Evolutionary conservation across 2,797 vertebrate genomes (phyloP).

Genomic region (Sebastes reedi): DNA sequence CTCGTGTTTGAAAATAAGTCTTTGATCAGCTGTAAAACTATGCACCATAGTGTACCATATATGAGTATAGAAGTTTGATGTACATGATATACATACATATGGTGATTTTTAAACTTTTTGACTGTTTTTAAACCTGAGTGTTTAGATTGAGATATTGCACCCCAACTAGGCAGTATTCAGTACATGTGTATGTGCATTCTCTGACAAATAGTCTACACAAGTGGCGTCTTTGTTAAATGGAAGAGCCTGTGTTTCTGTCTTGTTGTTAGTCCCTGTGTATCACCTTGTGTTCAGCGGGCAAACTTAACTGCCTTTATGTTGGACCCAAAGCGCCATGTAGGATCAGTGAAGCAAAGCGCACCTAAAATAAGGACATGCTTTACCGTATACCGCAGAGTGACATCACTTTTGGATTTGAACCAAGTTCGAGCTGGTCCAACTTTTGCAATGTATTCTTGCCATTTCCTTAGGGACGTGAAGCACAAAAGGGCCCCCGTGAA

Average conservation of each 20-base stretch:
- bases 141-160: not conserved
- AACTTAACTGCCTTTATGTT: not conserved
- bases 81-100: not conserved
- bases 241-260: not conserved
- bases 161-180: not conserved
- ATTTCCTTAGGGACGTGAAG: conserved; percentile 65
- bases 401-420: conserved; percentile 54
- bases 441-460: conserved; percentile 62
- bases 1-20: conserved; percentile 7
- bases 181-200: not conserved
- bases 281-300: not conserved
- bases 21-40: conserved; percentile 40
- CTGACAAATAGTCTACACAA: not conserved
- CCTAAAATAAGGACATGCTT: conserved; percentile 33
- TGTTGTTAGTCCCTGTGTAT: not conserved
- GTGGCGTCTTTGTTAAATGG: not conserved
- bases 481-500: conserved; percentile 71
- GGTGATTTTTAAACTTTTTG: not conserved
- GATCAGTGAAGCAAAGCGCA: conserved; percentile 22
- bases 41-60: not conserved
- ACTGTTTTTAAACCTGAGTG: not conserved
- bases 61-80: not conserved
- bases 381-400: conserved; percentile 30
- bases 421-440: conserved; percentile 58
- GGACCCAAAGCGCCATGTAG: not conserved